Base-by-base conservation (phyloP, 2,888 invertebrate species). In the Nematopogon swammerdamellus region DNA sequence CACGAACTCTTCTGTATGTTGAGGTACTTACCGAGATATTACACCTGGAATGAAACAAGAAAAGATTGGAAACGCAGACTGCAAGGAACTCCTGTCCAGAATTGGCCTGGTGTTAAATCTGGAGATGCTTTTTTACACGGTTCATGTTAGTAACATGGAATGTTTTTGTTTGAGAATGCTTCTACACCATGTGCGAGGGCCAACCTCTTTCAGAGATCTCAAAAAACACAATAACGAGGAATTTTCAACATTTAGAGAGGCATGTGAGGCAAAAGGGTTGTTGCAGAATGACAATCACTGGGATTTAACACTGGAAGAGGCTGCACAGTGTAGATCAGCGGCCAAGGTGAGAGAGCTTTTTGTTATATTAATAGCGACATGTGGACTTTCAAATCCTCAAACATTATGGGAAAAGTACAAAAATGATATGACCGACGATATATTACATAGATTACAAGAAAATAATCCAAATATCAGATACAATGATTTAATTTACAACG, bases 221-320 rank as follows among this genome's bases (percentile, higher is more conserved):
- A 60, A 57, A 57, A 67, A 55, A 16, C 56, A 64, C 10, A 53
- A 64, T 48, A 60, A 60, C 19, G 51, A 51, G 29, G 43, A 56
- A 18, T 51, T 54, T 52, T 45, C 45, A 45, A 64, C 63, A 16
- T 69, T 58, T 51, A 51, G 60, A 36, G 36, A 56, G 45, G 62
- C 63, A 44, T 65, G 65, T 54, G 50, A 58, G 49, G 52, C 51
- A 11, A 46, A 55, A 20, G 59, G 61, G 3, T 53, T 69, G 49
- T 53, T 70, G 19, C 62, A 67, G 55, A 56, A 65, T 52, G 63
- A 67, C 51, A 50, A 47, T 19, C 60, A 64, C 46, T 67, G 63
- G 64, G 52, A 60, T 49, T 47, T 36, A 19, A 56, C 58, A 46
- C 48, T 64, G 49, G 53, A 56, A 48, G 64, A 68, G 50, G 62